A percentile compares a stretch with the other conserved stretches of the same genome.
These are phyloP conservation scores for Junonia oenone DNA, from an alignment of 2,888 invertebrate species.

Conservation along the genomic window DNA sequence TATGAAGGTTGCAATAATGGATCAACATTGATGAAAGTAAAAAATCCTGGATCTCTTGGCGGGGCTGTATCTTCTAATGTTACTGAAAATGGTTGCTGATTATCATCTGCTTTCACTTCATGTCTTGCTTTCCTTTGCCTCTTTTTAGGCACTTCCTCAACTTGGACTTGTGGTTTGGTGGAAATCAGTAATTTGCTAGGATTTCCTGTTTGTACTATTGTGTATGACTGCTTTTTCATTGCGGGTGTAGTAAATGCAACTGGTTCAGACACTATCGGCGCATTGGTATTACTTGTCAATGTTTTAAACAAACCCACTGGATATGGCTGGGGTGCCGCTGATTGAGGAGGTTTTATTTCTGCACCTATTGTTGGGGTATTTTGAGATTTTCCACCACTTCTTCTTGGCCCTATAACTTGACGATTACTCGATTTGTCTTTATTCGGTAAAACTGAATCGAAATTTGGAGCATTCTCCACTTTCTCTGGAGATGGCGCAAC, in stretches of 20 bases:
- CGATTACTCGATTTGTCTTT: background rate
- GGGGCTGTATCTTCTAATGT: conserved; percentile 47
- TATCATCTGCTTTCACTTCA: conserved; percentile 26
- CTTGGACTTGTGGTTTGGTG: conserved; percentile 48
- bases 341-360: conserved; percentile 12
- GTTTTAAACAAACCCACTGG: conserved; percentile 68
- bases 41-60: conserved; percentile 52
- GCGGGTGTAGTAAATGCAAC: conserved; percentile 54
- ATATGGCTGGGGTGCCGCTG: conserved; percentile 45
- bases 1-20: conserved; percentile 64
- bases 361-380: conserved; percentile 3
- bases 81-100: conserved; percentile 45
- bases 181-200: conserved; percentile 70
- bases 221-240: conserved; percentile 68
- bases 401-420: conserved; percentile 6
- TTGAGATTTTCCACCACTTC: conserved; percentile 2
- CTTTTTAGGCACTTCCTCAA: conserved; percentile 46
- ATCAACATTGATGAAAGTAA: conserved; percentile 71
- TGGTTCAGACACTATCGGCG: conserved; percentile 31
- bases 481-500: conserved; percentile 16
- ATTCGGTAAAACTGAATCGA: background rate
- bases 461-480: background rate
- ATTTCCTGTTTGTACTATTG: conserved; percentile 65
- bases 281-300: conserved; percentile 37
- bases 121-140: conserved; percentile 41